A percentile compares a stretch with the other conserved stretches of the same genome.
These are phyloP conservation scores for Atethmia centrago DNA, from an alignment of 2,888 invertebrate genomes.

Conservation along the genomic window DNA sequence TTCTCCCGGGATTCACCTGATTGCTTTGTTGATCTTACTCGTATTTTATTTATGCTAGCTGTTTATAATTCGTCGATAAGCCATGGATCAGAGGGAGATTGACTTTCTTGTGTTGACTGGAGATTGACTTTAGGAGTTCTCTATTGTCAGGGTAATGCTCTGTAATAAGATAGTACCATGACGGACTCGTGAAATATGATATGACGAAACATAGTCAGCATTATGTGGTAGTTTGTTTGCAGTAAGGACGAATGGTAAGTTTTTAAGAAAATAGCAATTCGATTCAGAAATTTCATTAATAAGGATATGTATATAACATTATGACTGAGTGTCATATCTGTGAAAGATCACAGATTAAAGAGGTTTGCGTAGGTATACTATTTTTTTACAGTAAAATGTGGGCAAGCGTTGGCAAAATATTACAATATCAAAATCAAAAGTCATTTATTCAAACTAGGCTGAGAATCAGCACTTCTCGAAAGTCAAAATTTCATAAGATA, in stretches of 20 bases:
- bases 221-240: neutral
- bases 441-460: too few species aligned
- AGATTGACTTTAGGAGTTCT: neutral
- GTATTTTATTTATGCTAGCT: constrained; percentile 37
- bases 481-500: too few species aligned
- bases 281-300: neutral
- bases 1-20: constrained; percentile 47
- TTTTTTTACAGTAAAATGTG: neutral
- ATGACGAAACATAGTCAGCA: neutral
- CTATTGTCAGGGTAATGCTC: constrained; percentile 6
- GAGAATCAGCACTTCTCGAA: too few species aligned
- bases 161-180: neutral
- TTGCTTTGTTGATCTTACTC: constrained; percentile 52
- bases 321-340: too few species aligned
- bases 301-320: neutral
- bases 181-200: neutral
- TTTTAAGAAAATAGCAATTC: neutral
- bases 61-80: constrained; percentile 48
- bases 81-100: constrained; percentile 15
- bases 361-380: neutral
- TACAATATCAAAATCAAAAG: too few species aligned
- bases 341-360: too few species aligned
- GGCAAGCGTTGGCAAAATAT: neutral
- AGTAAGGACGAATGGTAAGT: neutral
- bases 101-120: constrained; percentile 8